Base-by-base conservation (phyloP, 2,888 invertebrate species). In the Oligia strigilis region DNA sequence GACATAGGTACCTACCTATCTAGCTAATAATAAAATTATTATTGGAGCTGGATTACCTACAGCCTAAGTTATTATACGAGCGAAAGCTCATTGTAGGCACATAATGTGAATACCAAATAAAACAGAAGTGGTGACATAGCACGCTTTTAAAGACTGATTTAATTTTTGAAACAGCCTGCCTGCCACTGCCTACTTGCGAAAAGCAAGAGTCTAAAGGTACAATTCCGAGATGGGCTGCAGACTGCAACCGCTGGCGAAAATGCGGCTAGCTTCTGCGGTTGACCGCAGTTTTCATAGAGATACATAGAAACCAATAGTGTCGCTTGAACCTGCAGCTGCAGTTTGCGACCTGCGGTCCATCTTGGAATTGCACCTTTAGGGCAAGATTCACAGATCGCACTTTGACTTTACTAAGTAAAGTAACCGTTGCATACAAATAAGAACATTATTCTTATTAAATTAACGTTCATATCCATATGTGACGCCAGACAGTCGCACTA, bases 101-200 rank as follows among this genome's bases (percentile, higher is more conserved):
- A 23, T 17, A 81, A 69, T 62, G 75, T 81, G 75, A 81, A 81
- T 69, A 69, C 55, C 62, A 69, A 80, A 67, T 23, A 46, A 75
- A 55, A 36, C 0, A 11, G 23, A 46, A 23, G n/a, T 55, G 0
- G 9, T 55, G 8, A 17, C 23, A 23, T 9, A 36, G 8, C 36
- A 5, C 17, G 23, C 5, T 77, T 65, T 36, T n/a, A 36, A 17
- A 17, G 17, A 6, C 17, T 9, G 23, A 0, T 40, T 58, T 58
- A 11, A 72, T 40, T 17, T 36, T 36, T 36, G 36, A 36, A 36
- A 36, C 36, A 36, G 3, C 0, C 43, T 43, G 40, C 40, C 40
- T 40, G 4, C 17, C 40, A 17, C 23, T 17, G 6, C 17, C 64
- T 55, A 52, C 36, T 71, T 14, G 23, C 8, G 19, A 55, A 19